Percentiles rank a stretch among this genome's conserved stretches.
Evolutionary conservation across 53 echinoderm and acorn worm genomes (phyloP).

Genomic region (Echinarachnius parma): DNA sequence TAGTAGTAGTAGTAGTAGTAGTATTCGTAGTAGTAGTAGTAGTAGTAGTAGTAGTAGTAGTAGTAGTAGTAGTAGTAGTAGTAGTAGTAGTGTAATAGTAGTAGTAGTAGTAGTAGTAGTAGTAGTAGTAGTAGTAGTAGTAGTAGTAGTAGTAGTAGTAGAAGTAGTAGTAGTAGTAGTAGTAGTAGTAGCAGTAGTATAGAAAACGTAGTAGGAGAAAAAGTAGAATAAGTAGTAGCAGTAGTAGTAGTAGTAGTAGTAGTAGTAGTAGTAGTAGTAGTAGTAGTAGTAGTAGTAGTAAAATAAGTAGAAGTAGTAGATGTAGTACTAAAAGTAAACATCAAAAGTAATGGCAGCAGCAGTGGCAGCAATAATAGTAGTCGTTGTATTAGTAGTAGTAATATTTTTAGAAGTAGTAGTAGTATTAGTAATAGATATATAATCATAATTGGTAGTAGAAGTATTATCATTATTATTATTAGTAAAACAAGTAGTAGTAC

Average conservation of each 20-base stretch:
- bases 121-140: constrained; percentile 18
- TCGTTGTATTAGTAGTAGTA: neutral
- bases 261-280: neutral
- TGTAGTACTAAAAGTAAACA: no score
- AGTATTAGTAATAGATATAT: constrained; percentile 4
- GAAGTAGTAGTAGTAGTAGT: constrained; percentile 1
- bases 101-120: constrained; percentile 25
- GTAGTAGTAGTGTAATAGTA: constrained; percentile 13
- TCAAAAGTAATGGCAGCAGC: no score
- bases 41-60: neutral
- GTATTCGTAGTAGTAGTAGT: neutral
- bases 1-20: constrained; percentile 9
- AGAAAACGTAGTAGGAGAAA: no score
- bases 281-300: constrained; percentile 12
- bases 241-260: neutral
- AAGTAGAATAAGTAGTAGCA: no score
- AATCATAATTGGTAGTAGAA: neutral
- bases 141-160: constrained; percentile 19
- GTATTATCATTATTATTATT: neutral
- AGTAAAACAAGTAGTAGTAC: no score
- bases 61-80: constrained; percentile 1
- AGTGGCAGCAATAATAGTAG: neutral
- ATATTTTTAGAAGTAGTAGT: neutral
- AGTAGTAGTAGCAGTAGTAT: constrained; percentile 19
- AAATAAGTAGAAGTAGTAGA: neutral